These are phyloP conservation scores for Hafferia zeledoni DNA, from an alignment of 2,797 vertebrate genomes.

Conservation along the genomic window DNA sequence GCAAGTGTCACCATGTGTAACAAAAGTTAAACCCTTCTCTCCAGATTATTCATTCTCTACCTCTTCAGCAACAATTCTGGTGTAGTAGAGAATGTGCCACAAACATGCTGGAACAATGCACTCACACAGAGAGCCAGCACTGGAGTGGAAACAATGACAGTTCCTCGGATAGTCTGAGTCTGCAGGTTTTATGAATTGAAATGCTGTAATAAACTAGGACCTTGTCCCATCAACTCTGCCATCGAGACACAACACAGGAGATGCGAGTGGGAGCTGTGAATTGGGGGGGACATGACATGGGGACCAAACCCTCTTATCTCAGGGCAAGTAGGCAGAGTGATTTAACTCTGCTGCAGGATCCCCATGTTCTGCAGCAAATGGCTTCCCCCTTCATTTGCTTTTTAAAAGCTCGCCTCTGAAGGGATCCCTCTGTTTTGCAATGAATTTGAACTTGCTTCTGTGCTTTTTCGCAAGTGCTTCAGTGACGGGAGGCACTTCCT, in stretches of 20 bases:
- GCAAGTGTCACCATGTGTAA: neutral
- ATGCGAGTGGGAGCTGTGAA: neutral
- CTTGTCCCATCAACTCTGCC: neutral
- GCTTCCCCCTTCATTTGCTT: neutral
- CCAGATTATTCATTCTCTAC: neutral
- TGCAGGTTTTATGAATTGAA: neutral
- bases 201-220: neutral
- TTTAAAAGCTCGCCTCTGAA: neutral
- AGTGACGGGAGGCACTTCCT: neutral
- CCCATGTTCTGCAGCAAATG: neutral
- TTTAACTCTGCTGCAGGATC: neutral
- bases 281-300: fast-evolving
- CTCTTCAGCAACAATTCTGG: neutral
- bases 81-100: neutral
- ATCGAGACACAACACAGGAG: neutral
- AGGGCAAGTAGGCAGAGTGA: fast-evolving
- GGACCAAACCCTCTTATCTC: neutral
- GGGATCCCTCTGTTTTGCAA: neutral
- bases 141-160: neutral
- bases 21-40: neutral
- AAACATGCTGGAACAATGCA: neutral
- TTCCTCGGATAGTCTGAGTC: neutral
- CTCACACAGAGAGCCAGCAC: neutral
- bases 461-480: neutral
- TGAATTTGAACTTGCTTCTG: neutral